Conservation (phyloP, 2,797 vertebrate species). For the Acestrorhynchus altus region DNA sequence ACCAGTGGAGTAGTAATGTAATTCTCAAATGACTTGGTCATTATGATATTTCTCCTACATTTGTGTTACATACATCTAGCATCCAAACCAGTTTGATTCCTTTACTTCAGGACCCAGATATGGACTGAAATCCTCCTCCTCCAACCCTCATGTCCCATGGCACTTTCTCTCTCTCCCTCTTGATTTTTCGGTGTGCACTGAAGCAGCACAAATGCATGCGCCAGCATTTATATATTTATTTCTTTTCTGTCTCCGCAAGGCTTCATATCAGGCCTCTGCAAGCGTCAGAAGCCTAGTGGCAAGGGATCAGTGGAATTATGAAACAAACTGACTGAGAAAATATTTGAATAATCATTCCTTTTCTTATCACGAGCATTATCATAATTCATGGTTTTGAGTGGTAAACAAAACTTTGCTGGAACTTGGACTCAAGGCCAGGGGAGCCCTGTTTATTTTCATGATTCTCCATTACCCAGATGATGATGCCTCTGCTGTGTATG, state of each 20-base stretch:
- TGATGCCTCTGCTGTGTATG: background rate
- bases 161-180: constrained; percentile 31
- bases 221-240: constrained; percentile 80
- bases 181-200: constrained; percentile 68
- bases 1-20: background rate
- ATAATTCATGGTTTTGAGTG: constrained; percentile 66
- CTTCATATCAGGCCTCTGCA: constrained; percentile 75
- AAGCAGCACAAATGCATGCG: constrained; percentile 78
- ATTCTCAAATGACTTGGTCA: background rate
- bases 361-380: constrained; percentile 66
- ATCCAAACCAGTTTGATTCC: background rate
- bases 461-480: constrained; percentile 14
- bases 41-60: background rate
- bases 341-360: constrained; percentile 78
- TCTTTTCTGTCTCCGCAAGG: constrained; percentile 73
- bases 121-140: background rate
- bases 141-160: background rate
- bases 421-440: background rate
- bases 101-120: constrained; percentile 10
- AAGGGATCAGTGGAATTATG: constrained; percentile 74
- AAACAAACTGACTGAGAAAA: constrained; percentile 76
- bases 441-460: constrained; percentile 10
- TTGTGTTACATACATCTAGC: background rate
- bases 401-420: constrained; percentile 71
- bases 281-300: constrained; percentile 74